Evolutionary conservation across 2,888 invertebrate genomes (phyloP).

Genomic region (Apamea epomidion): DNA sequence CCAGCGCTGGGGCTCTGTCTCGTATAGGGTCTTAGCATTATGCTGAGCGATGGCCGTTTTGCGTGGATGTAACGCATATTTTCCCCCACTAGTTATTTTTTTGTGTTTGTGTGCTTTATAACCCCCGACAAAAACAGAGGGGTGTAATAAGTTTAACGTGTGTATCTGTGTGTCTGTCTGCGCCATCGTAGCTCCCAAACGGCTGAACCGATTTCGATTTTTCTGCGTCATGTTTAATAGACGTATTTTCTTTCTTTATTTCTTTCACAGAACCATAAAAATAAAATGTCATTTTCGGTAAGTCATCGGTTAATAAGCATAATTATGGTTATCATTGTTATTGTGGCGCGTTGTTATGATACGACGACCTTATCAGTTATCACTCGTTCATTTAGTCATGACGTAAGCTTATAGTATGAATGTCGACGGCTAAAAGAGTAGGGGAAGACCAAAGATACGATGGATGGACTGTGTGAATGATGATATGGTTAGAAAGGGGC

Average conservation of each 20-base stretch:
- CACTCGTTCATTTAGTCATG: not conserved
- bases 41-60: no score
- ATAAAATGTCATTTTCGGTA: constrained; percentile 13
- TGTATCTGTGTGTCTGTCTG: not conserved
- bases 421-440: no score
- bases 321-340: constrained; percentile 28
- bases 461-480: no score
- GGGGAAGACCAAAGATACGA: no score
- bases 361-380: constrained; percentile 15
- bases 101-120: no score
- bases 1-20: no score
- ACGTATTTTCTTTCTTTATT: no score
- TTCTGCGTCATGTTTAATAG: no score
- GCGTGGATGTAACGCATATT: no score
- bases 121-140: not conserved
- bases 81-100: no score
- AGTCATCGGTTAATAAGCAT: constrained; percentile 32
- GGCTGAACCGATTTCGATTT: not conserved
- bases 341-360: constrained; percentile 8
- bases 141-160: not conserved
- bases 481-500: no score
- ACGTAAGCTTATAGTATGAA: constrained; percentile 5
- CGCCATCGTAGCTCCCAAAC: not conserved
- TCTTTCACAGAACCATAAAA: not conserved
- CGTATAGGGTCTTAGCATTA: no score